Conservation (phyloP, 64 coral and sea anemone genomes). For the Catalaphyllia jardinei region DNA sequence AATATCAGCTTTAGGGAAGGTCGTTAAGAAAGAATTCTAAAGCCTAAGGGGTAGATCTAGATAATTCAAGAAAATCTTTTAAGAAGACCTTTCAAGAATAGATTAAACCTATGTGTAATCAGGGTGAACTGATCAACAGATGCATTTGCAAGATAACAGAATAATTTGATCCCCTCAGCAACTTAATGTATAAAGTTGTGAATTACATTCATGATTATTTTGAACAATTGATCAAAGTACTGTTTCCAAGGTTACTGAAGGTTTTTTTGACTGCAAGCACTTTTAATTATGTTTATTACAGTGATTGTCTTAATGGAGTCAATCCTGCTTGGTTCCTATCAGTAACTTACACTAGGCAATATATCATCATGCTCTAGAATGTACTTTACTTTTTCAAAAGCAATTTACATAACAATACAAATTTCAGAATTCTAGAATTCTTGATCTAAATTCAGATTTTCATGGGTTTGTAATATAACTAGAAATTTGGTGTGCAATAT, state of each 20-base stretch:
- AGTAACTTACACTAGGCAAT: not conserved
- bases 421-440: no score
- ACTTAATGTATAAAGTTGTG: not conserved
- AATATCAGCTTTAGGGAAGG: not conserved
- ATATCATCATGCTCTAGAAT: not conserved
- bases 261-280: not conserved
- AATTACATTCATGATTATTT: not conserved
- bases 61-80: not conserved
- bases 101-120: not conserved
- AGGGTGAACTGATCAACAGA: not conserved
- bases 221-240: not conserved
- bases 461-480: no score
- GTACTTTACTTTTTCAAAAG: no score
- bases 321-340: not conserved
- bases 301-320: not conserved
- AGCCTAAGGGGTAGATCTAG: not conserved
- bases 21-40: not conserved
- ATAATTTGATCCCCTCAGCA: not conserved
- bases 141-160: not conserved
- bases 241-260: no score
- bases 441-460: no score
- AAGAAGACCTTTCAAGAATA: not conserved
- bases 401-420: no score
- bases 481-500: not conserved
- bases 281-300: not conserved